Evolutionary conservation across 2,113 vertebrate species (phyloP).

Genomic region (Hirundichthys speculiger): DNA sequence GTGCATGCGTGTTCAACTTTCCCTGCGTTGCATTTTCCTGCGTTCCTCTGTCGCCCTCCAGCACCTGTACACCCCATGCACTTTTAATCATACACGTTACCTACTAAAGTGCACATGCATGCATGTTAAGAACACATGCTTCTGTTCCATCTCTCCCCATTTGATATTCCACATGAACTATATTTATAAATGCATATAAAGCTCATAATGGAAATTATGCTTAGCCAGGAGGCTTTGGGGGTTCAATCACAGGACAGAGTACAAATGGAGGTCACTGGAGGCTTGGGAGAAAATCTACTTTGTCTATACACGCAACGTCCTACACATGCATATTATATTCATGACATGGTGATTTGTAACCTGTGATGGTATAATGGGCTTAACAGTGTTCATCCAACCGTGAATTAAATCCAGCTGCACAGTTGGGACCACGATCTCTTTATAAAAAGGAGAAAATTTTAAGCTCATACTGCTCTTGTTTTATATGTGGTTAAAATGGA

Average conservation of each 20-base stretch:
- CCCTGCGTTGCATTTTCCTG: conserved; percentile 14
- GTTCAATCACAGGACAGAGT: conserved; percentile 66
- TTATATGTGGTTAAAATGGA: background rate
- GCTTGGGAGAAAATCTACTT: conserved; percentile 48
- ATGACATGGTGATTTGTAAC: conserved; percentile 17
- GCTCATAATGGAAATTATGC: conserved; percentile 14
- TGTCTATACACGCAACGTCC: conserved; percentile 15
- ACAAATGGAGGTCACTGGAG: conserved; percentile 56
- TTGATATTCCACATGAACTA: conserved; percentile 52
- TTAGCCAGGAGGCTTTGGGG: conserved; percentile 60
- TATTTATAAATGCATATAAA: background rate
- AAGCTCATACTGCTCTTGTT: too few species aligned
- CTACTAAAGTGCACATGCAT: background rate
- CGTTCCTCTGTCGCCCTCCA: conserved; percentile 21
- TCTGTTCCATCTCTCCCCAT: background rate
- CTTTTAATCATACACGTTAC: conserved; percentile 2
- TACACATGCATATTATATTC: conserved; percentile 31
- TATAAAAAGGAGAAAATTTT: background rate
- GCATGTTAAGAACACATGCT: background rate
- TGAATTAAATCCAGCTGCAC: conserved; percentile 8
- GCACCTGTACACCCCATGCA: background rate
- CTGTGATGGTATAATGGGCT: conserved; percentile 17
- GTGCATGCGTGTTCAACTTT: conserved; percentile 34
- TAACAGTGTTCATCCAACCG: conserved; percentile 1
- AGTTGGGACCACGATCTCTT: background rate